Evolutionary conservation across 1,140 invertebrate species (phyloP).

Genomic region (Sarcophaga peregrina): DNA sequence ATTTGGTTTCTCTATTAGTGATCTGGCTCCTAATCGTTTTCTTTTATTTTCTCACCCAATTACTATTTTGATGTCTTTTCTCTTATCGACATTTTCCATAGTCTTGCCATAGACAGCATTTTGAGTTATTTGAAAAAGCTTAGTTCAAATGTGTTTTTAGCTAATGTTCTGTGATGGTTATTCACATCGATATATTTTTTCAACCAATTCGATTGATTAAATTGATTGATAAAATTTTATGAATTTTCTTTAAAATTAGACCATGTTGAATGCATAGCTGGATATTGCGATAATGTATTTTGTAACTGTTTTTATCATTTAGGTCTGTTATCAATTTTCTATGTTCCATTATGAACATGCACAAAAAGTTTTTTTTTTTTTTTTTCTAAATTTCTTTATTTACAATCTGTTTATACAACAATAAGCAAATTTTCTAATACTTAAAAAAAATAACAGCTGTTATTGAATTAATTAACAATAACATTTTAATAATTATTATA

Average conservation of each 20-base stretch:
- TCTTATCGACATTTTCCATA: too few species aligned
- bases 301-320: conserved; percentile 65
- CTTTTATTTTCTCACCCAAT: conserved; percentile 54
- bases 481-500: too few species aligned
- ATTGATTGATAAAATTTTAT: conserved; percentile 69
- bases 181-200: conserved; percentile 68
- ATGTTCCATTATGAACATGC: conserved; percentile 51
- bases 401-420: too few species aligned
- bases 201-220: conserved; percentile 69
- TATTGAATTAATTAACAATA: too few species aligned
- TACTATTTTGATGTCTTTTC: too few species aligned
- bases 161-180: conserved; percentile 60
- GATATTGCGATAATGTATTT: conserved; percentile 69
- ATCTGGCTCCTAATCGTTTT: conserved; percentile 56
- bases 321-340: conserved; percentile 63
- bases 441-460: too few species aligned
- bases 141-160: too few species aligned
- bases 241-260: conserved; percentile 67
- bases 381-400: too few species aligned
- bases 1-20: conserved; percentile 63
- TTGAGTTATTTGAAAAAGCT: too few species aligned
- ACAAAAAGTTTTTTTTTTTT: too few species aligned
- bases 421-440: too few species aligned
- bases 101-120: too few species aligned
- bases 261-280: conserved; percentile 68